Conservation (phyloP, 2,888 invertebrate genomes). For the Phragmatobia fuliginosa region DNA sequence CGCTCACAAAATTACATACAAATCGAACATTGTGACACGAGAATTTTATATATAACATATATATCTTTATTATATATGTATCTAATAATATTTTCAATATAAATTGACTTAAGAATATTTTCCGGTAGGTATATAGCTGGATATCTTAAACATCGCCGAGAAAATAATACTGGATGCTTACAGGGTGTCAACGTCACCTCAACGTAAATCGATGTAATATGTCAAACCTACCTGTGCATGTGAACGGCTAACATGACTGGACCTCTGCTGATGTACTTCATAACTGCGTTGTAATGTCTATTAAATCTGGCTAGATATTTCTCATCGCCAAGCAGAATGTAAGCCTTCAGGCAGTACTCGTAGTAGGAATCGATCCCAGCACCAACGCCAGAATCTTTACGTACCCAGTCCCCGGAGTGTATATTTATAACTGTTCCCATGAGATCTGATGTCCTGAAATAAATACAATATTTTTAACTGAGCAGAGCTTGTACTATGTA, state of each 20-base stretch:
- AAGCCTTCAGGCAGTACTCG: constrained; percentile 99
- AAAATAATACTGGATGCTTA: no score
- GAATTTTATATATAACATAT: no score
- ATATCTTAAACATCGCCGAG: no score
- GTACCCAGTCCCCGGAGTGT: constrained; percentile 99
- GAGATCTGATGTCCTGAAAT: constrained; percentile 90
- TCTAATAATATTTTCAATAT: no score
- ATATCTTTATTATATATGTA: no score
- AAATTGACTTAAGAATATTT: no score
- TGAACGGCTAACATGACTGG: constrained; percentile 98
- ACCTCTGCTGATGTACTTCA: constrained; percentile 98
- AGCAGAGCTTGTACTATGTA: no score
- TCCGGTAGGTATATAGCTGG: no score
- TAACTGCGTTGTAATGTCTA: constrained; percentile 97
- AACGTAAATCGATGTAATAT: no score
- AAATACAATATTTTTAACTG: background rate
- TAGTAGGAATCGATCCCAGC: constrained; percentile 99
- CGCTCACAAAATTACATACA: no score
- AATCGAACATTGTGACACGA: no score
- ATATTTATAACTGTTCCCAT: constrained; percentile 99
- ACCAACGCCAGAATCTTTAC: constrained; percentile 98
- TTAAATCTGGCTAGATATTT: constrained; percentile 97
- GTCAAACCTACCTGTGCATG: constrained; percentile 90
- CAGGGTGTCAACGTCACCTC: no score
- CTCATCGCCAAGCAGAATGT: constrained; percentile 97